phyloP scores from a whole-genome alignment of 1,140 invertebrate species.

The Ptiloglossa arizonensis region DNA sequence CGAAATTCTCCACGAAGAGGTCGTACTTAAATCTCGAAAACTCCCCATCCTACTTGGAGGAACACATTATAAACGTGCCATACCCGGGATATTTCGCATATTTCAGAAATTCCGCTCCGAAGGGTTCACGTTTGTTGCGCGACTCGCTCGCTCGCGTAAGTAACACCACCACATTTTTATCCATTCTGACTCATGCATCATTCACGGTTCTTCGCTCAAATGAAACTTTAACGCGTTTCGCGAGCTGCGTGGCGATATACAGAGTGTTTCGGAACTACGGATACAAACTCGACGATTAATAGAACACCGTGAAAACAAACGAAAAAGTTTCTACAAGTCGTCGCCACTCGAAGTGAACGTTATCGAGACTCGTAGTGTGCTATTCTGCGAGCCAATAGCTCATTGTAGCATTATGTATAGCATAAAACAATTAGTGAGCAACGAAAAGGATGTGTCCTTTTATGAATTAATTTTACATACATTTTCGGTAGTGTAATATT shows the following conservation, averaged over 20 bases:
- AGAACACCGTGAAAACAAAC: not conserved
- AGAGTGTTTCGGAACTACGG: no score
- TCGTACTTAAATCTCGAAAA: constrained; percentile 54
- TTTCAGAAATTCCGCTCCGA: constrained; percentile 65
- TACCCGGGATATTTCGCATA: constrained; percentile 70
- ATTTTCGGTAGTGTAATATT: no score
- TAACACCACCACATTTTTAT: constrained; percentile 55
- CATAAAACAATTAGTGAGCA: no score
- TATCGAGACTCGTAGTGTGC: no score
- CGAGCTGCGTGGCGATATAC: not conserved
- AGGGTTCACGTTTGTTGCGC: constrained; percentile 62
- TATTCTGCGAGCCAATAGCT: no score
- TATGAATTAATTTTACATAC: no score
- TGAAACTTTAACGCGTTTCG: constrained; percentile 2
- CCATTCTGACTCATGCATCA: constrained; percentile 16
- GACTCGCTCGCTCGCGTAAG: constrained; percentile 51
- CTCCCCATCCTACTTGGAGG: constrained; percentile 37
- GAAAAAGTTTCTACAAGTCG: no score
- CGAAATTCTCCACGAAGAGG: constrained; percentile 35
- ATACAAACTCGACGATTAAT: not conserved
- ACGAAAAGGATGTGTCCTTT: no score
- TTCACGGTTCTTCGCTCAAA: not conserved
- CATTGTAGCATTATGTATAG: no score
- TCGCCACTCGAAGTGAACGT: no score
- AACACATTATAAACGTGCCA: constrained; percentile 63